A percentile compares a stretch with the other conserved stretches of the same genome.
Conservation (phyloP, 2,888 invertebrate species). For the Allygus modestus region DNA sequence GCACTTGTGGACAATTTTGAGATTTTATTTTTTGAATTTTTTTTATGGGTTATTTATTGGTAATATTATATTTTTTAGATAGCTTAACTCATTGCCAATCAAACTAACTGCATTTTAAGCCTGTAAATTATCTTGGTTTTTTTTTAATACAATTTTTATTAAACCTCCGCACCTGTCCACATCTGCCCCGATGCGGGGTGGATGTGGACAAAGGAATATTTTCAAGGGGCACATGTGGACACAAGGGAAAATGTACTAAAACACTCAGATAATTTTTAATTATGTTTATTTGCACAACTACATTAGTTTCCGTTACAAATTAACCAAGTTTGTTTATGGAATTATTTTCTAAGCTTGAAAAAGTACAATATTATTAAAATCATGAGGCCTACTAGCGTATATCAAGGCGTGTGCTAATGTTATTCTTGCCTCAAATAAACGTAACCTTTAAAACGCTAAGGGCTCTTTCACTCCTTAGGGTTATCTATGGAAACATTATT, state of each 20-base stretch:
- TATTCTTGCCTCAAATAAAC: too few species aligned
- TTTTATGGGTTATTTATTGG: neutral
- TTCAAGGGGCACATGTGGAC: slow-evolving; percentile 10
- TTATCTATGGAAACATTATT: too few species aligned
- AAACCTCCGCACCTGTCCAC: slow-evolving; percentile 2
- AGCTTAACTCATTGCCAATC: neutral
- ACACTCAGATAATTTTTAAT: neutral
- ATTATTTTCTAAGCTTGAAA: neutral
- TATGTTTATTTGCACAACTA: neutral
- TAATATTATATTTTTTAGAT: neutral
- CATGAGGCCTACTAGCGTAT: neutral
- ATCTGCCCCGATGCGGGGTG: neutral
- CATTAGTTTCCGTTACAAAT: too few species aligned
- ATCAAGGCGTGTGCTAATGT: too few species aligned
- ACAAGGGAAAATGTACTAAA: neutral
- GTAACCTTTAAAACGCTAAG: too few species aligned
- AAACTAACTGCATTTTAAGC: neutral
- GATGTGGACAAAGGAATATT: slow-evolving; percentile 3
- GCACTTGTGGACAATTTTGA: neutral
- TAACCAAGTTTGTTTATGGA: neutral
- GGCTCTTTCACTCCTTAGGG: too few species aligned
- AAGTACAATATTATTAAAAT: neutral
- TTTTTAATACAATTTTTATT: neutral
- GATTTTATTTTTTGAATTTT: neutral
- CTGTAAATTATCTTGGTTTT: neutral